phyloP scores from a whole-genome alignment of 2,797 vertebrate species.

The Gastrophryne carolinensis region DNA sequence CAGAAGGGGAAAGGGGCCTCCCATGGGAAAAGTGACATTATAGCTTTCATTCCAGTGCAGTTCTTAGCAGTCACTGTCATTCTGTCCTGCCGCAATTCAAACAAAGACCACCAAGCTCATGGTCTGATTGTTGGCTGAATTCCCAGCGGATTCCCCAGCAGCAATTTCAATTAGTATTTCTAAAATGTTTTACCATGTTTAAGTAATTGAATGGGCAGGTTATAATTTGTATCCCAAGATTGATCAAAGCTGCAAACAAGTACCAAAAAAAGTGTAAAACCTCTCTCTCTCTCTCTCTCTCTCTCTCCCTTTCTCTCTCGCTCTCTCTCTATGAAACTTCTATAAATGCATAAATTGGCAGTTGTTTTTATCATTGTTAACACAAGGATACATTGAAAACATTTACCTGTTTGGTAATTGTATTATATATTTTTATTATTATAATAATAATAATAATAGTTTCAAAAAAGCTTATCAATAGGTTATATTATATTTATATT shows the following conservation, averaged over 20 bases:
- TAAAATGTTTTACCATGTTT: slow-evolving; percentile 46
- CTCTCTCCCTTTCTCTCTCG: too few relatives aligned
- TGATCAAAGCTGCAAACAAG: not conserved
- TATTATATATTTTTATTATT: too few relatives aligned
- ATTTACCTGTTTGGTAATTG: too few relatives aligned
- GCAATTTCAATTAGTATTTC: slow-evolving; percentile 48
- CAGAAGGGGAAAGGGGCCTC: slow-evolving; percentile 37
- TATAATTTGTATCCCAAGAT: slow-evolving; percentile 43
- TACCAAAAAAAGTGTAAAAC: not conserved
- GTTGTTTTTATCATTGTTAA: too few relatives aligned
- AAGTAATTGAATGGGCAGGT: slow-evolving; percentile 50
- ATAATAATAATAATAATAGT: too few relatives aligned
- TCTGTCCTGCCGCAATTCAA: slow-evolving; percentile 50
- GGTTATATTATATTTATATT: too few relatives aligned
- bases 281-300: too few relatives aligned
- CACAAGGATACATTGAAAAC: too few relatives aligned
- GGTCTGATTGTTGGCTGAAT: slow-evolving; percentile 35
- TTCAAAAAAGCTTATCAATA: too few relatives aligned
- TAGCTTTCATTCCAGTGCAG: slow-evolving; percentile 45
- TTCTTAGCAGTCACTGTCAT: slow-evolving; percentile 50
- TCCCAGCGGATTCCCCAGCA: slow-evolving; percentile 49
- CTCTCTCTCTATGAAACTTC: too few relatives aligned
- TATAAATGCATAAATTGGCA: too few relatives aligned
- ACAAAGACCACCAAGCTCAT: slow-evolving; percentile 52
- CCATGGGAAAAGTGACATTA: slow-evolving; percentile 53